phyloP scores from a whole-genome alignment of 2,888 invertebrate genomes.

The Tachina grossa region DNA sequence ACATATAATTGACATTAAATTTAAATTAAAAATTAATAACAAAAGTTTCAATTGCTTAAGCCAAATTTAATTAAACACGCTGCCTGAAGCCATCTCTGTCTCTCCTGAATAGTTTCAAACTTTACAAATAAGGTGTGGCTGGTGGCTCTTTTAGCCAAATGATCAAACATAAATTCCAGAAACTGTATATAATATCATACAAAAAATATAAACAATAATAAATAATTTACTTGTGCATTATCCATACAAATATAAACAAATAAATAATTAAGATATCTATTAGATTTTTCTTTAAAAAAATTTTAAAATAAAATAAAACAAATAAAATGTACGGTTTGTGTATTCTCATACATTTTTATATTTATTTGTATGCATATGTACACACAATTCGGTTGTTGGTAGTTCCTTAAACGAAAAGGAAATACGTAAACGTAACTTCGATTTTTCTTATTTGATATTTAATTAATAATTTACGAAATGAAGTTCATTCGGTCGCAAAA shows the following conservation, averaged over 20 bases:
- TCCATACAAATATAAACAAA: background rate
- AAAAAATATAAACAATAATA: slow-evolving; percentile 12
- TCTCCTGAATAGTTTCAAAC: slow-evolving; percentile 52
- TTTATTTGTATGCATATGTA: background rate
- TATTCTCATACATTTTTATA: too few species aligned
- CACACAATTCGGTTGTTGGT: background rate
- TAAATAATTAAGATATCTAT: background rate
- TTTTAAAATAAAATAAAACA: slow-evolving; percentile 5
- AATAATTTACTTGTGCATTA: background rate
- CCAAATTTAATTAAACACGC: slow-evolving; percentile 48
- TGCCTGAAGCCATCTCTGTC: slow-evolving; percentile 60
- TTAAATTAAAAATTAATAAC: background rate
- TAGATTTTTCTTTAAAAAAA: background rate
- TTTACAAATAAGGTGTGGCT: slow-evolving; percentile 68
- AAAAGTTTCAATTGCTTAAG: slow-evolving; percentile 28
- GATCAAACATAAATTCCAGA: slow-evolving; percentile 43
- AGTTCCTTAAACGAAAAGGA: background rate
- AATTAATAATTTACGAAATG: background rate
- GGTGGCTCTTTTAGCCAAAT: slow-evolving; percentile 58
- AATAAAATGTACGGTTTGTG: background rate
- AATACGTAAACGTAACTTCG: background rate
- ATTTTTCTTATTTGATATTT: slow-evolving; percentile 11
- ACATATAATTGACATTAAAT: background rate
- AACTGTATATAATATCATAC: slow-evolving; percentile 6
- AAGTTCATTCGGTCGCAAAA: slow-evolving; percentile 26